Percentiles rank a stretch among this genome's conserved stretches.
These are phyloP conservation scores for Drosophila neotestacea DNA, from an alignment of 2,888 invertebrate genomes.

Conservation along the genomic window DNA sequence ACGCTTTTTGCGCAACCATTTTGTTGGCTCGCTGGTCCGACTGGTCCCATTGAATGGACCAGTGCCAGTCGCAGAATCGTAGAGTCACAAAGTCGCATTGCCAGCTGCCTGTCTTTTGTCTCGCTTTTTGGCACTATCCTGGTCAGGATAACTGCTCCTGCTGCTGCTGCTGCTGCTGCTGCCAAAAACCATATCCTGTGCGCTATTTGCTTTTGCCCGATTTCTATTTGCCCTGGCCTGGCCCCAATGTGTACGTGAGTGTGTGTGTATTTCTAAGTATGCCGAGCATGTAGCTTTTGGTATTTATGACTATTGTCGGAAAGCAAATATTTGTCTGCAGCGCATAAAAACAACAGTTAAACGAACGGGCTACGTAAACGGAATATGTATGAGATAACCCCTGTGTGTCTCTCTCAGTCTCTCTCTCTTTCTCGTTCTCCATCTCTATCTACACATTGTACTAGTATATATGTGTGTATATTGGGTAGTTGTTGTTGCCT, in stretches of 20 bases:
- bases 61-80: conserved; percentile 27
- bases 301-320: conserved; percentile 85
- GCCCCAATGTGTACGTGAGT: conserved; percentile 37
- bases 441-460: conserved; percentile 3
- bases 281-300: conserved; percentile 85
- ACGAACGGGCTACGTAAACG: conserved; percentile 83
- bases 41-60: conserved; percentile 47
- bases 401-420: conserved; percentile 1
- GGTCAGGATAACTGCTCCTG: conserved; percentile 33
- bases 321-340: conserved; percentile 85
- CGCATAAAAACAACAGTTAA: conserved; percentile 84
- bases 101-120: conserved; percentile 61
- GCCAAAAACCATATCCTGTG: conserved; percentile 80
- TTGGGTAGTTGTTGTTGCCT: conserved; percentile 45
- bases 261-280: conserved; percentile 80
- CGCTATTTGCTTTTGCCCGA: conserved; percentile 80
- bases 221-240: conserved; percentile 78
- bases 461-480: conserved; percentile 22
- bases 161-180: conserved; percentile 39
- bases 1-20: conserved; percentile 80
- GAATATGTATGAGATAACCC: conserved; percentile 78
- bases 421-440: not conserved
- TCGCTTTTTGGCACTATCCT: conserved; percentile 70
- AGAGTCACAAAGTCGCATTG: conserved; percentile 11
- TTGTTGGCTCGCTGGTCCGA: conserved; percentile 56